These are phyloP conservation scores for Otus sunia DNA, from an alignment of 2,113 vertebrate genomes.

Conservation along the genomic window DNA sequence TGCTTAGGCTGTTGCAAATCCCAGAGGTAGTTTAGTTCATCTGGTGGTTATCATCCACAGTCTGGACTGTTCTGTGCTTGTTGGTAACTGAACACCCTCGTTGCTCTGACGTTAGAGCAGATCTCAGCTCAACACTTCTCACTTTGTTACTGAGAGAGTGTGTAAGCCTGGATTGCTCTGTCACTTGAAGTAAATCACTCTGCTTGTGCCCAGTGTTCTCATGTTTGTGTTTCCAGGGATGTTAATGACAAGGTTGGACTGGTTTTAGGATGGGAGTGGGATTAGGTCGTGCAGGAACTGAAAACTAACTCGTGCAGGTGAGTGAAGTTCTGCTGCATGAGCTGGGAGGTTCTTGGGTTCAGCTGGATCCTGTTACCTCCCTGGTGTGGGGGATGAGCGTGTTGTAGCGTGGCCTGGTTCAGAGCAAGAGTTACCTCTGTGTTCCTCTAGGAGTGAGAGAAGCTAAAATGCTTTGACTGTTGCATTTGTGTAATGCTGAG, in stretches of 20 bases:
- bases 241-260: neutral
- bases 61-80: neutral
- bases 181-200: neutral
- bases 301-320: neutral
- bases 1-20: neutral
- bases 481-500: neutral
- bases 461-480: neutral
- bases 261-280: neutral
- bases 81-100: accelerated
- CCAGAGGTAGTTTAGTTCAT: neutral
- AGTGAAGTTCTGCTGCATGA: neutral
- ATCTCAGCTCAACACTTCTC: neutral
- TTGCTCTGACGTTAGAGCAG: neutral
- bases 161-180: neutral
- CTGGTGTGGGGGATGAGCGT: accelerated
- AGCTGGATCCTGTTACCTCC: neutral
- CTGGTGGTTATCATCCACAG: neutral
- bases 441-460: neutral
- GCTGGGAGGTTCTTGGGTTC: neutral
- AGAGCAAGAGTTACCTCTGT: neutral
- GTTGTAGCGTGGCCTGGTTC: neutral
- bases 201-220: neutral
- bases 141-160: neutral
- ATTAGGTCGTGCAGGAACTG: neutral
- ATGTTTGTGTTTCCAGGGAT: neutral